Base-by-base conservation (phyloP, 2,797 vertebrate genomes). In the Scomberomorus guttatus region DNA sequence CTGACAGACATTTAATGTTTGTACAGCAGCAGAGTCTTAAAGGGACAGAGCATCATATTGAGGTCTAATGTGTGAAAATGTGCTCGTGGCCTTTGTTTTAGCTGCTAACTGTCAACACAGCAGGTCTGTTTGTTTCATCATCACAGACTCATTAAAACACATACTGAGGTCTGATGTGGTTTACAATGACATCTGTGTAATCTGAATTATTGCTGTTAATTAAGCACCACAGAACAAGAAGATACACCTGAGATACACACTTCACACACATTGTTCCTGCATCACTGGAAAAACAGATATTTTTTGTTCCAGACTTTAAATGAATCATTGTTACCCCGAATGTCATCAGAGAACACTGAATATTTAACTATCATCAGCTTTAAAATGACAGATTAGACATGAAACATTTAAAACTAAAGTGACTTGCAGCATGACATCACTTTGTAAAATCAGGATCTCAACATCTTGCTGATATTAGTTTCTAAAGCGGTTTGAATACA, bases 221-320 rank as follows among this genome's bases (percentile, higher is more conserved):
- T 63, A 14, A 0, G 70, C 75, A 56, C 46, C 52, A 24, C 42
- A 56, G 34, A 58, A 65, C 13, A 75, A n/a, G 10, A 42, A 20
- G 3, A 61, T 60, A 65, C 68, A 81, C 75, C 79, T 81, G 75
- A 81, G 75, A 64, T 46, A 32, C 22, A 32, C 55, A 64, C 39
- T 42, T 42, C 39, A 25, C 55, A 32, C 25, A 29, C 27, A 29
- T 29, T 24, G 54, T 29, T 57, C 39, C 4, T 8, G n/a, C n/a
- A n/a, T n/a, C n/a, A n/a, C n/a, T n/a, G n/a, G n/a, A n/a, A n/a
- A n/a, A n/a, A n/a, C n/a, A n/a, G n/a, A n/a, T n/a, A n/a, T n/a
- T n/a, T n/a, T n/a, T n/a, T 37, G 27, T 1, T 34, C 4, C 37
- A 29, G 37, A 29, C 50, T 15, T 37, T 11, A 37, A 37, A 37